phyloP scores from a whole-genome alignment of 2,888 invertebrate genomes.

The Heteropelma amictum region DNA sequence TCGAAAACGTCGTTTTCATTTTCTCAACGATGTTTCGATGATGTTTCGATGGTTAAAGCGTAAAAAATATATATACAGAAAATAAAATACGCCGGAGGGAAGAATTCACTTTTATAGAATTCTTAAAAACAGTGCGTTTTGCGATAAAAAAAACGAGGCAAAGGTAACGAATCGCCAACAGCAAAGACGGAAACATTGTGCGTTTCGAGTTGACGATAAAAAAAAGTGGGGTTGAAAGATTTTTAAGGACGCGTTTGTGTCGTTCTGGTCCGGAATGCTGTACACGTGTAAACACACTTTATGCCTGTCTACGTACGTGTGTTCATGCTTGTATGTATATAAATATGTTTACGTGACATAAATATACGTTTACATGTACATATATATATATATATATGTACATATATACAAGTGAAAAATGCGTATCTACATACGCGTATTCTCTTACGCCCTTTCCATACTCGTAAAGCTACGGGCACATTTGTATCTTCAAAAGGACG shows the following conservation, averaged over 20 bases:
- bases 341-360: conserved; percentile 11
- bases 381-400: neutral
- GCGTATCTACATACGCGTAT: conserved; percentile 26
- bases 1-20: neutral
- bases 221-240: neutral
- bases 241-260: neutral
- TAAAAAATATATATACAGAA: too few species aligned
- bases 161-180: too few species aligned
- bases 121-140: too few species aligned
- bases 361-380: neutral
- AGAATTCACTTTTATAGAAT: too few species aligned
- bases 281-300: neutral
- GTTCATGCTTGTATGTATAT: too few species aligned
- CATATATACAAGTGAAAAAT: conserved; percentile 1
- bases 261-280: neutral
- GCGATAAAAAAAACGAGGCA: too few species aligned
- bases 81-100: too few species aligned
- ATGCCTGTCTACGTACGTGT: too few species aligned
- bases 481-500: conserved; percentile 66
- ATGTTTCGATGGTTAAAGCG: too few species aligned
- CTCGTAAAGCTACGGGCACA: conserved; percentile 60
- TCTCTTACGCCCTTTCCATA: conserved; percentile 43
- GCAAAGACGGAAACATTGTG: neutral
- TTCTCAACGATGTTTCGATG: conserved; percentile 5
- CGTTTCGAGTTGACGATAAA: neutral